Percentiles rank a stretch among this genome's conserved stretches.
Evolutionary conservation across 2,113 vertebrate species (phyloP).

Genomic region (Hypocryptadius cinnamomeus): DNA sequence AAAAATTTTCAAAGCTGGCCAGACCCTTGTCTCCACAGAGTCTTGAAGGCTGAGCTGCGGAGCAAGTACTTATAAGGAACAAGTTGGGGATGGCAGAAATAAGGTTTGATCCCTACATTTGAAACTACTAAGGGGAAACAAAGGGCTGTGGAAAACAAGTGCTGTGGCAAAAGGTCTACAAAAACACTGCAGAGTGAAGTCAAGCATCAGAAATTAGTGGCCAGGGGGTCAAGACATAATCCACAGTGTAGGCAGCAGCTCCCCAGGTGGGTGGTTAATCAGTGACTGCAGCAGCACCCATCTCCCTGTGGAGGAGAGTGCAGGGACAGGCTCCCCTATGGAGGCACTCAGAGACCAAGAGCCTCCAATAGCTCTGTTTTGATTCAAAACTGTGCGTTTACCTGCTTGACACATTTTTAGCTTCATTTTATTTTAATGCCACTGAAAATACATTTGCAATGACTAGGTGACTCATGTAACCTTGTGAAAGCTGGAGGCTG

Average conservation of each 20-base stretch:
- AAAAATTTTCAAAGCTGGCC: neutral
- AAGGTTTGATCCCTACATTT: neutral
- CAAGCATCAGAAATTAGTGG: slow-evolving; percentile 5
- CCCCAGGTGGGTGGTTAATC: neutral
- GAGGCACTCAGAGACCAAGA: neutral
- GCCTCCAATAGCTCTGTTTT: neutral
- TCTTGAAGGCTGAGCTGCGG: neutral
- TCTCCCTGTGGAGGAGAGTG: neutral
- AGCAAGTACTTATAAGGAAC: neutral
- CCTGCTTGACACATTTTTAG: neutral
- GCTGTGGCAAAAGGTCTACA: neutral
- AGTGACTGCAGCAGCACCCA: neutral
- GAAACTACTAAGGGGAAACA: neutral
- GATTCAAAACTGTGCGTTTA: neutral
- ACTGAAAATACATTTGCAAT: neutral
- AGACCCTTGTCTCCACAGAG: neutral
- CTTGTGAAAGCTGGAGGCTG: neutral
- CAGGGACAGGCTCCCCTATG: neutral
- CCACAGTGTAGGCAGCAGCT: neutral
- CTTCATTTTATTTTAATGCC: neutral
- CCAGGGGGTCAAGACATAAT: neutral
- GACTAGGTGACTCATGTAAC: neutral
- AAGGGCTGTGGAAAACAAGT: neutral
- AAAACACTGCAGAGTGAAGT: neutral
- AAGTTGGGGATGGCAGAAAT: neutral